A percentile compares a stretch with the other conserved stretches of the same genome.
Conservation (phyloP, 53 echinoderm and acorn worm genomes). For the Antedon mediterranea region DNA sequence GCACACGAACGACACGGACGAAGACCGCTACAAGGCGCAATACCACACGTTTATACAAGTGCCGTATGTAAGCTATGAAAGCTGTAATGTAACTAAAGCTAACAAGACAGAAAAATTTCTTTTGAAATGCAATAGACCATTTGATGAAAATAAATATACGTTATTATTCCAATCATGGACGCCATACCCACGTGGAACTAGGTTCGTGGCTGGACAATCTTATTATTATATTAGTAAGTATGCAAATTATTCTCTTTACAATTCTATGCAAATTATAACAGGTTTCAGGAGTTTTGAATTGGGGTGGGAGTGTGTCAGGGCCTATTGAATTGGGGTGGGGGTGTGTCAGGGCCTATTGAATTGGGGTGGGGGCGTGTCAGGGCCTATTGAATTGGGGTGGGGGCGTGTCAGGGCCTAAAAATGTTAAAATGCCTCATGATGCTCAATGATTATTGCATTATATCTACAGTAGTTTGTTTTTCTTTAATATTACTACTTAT, state of each 20-base stretch:
- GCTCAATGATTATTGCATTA: too few relatives aligned
- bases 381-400: too few relatives aligned
- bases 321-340: too few relatives aligned
- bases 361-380: too few relatives aligned
- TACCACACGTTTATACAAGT: conserved; percentile 69
- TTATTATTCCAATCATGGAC: conserved; percentile 57
- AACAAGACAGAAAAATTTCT: conserved; percentile 16
- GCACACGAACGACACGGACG: conserved; percentile 19
- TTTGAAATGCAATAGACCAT: conserved; percentile 53
- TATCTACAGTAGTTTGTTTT: too few relatives aligned
- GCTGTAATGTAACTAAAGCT: conserved; percentile 23
- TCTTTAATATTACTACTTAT: neutral
- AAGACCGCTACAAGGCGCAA: conserved; percentile 21
- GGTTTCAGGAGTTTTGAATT: too few relatives aligned
- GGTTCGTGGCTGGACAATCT: conserved; percentile 37
- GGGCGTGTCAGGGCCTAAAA: too few relatives aligned
- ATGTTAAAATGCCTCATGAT: too few relatives aligned
- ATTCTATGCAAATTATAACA: too few relatives aligned
- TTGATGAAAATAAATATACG: conserved; percentile 37
- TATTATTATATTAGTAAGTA: conserved; percentile 97
- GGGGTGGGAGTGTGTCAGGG: too few relatives aligned
- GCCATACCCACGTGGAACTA: conserved; percentile 44
- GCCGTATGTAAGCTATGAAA: conserved; percentile 28
- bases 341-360: too few relatives aligned
- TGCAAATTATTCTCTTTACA: neutral